These are phyloP conservation scores for Colostygia pectinataria DNA, from an alignment of 2,888 invertebrate species.

Conservation along the genomic window DNA sequence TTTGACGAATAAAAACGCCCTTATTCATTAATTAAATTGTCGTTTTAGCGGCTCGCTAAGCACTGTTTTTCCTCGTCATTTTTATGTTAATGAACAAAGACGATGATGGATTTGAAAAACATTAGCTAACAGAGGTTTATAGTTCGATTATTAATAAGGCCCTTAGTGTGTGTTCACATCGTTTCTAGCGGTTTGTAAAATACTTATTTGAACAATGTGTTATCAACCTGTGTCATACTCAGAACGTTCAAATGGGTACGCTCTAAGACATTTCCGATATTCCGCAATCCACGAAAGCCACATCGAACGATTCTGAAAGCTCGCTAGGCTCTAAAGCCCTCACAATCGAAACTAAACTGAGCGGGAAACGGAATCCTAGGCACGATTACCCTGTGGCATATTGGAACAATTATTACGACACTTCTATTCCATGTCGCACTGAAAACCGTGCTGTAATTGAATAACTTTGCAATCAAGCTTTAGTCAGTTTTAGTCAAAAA, in stretches of 20 bases:
- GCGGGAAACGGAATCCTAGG: constrained; percentile 44
- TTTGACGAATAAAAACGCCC: too few species aligned
- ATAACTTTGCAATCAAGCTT: too few species aligned
- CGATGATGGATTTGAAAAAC: too few species aligned
- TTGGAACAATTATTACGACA: constrained; percentile 30
- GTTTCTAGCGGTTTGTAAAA: not conserved
- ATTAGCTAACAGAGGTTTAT: too few species aligned
- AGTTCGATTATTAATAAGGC: too few species aligned
- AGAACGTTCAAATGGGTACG: constrained; percentile 35
- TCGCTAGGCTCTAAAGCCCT: constrained; percentile 47
- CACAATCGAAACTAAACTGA: constrained; percentile 53
- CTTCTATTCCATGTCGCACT: constrained; percentile 19
- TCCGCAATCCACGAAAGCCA: constrained; percentile 46
- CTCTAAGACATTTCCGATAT: constrained; percentile 48
- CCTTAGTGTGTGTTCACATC: too few species aligned
- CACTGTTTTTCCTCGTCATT: too few species aligned
- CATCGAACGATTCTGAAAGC: constrained; percentile 46
- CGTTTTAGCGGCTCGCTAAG: too few species aligned
- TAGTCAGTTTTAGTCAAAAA: too few species aligned
- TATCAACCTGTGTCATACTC: constrained; percentile 40
- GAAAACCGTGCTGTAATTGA: not conserved
- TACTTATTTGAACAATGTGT: constrained; percentile 7
- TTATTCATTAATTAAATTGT: too few species aligned
- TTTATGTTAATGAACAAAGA: too few species aligned
- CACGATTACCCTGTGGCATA: constrained; percentile 34